A percentile compares a stretch with the other conserved stretches of the same genome.
Evolutionary conservation across 2,113 vertebrate genomes (phyloP).

Genomic region (Otocyon megalotis): DNA sequence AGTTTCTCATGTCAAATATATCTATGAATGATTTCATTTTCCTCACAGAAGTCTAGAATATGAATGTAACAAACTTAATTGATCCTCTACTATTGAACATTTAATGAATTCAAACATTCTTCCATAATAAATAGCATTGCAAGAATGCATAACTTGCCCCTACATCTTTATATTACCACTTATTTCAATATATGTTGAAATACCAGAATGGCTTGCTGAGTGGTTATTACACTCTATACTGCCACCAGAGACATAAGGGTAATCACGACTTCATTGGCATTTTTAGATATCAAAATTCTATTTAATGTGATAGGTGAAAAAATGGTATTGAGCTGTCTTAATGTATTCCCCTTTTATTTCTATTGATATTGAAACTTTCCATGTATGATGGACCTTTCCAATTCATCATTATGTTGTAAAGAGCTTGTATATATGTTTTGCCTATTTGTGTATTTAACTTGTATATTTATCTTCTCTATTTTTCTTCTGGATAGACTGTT

Average conservation of each 20-base stretch:
- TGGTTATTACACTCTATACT: not conserved
- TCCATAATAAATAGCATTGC: not conserved
- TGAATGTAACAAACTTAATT: not conserved
- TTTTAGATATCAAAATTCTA: slow-evolving; percentile 1
- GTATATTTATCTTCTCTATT: not conserved
- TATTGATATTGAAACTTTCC: not conserved
- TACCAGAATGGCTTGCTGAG: not conserved
- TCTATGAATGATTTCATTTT: slow-evolving; percentile 59
- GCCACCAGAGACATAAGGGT: not conserved
- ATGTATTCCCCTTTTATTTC: not conserved
- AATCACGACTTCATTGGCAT: not conserved
- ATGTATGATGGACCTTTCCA: not conserved
- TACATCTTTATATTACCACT: slow-evolving; percentile 15
- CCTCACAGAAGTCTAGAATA: not conserved
- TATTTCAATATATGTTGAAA: not conserved
- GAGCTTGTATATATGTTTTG: not conserved
- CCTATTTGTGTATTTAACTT: not conserved
- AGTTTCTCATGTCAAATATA: slow-evolving; percentile 24
- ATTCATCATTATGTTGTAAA: not conserved
- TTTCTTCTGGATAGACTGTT: not conserved
- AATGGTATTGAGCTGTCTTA: not conserved
- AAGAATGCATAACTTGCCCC: not conserved
- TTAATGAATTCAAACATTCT: slow-evolving; percentile 53
- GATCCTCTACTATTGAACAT: not conserved
- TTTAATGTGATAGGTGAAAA: slow-evolving; percentile 7